Percentiles rank a stretch among this genome's conserved stretches.
These are phyloP conservation scores for Clarias fuscus DNA, from an alignment of 2,797 vertebrate species.

Conservation along the genomic window DNA sequence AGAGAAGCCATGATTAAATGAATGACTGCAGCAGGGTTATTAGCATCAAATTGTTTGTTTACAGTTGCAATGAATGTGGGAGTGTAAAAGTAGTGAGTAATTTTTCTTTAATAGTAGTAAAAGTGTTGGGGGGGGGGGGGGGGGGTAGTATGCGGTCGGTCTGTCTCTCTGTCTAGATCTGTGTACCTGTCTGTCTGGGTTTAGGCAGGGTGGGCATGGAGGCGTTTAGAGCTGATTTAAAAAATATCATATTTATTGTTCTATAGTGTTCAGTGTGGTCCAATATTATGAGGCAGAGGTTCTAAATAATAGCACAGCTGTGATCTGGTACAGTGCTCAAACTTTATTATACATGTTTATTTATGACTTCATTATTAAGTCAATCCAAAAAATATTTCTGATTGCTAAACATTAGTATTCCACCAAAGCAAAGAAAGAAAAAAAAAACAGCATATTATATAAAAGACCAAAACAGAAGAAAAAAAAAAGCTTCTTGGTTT, in stretches of 20 bases:
- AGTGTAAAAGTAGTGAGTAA: not conserved
- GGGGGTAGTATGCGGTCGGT: not conserved
- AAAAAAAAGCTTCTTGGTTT: no score
- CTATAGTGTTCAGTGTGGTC: not conserved
- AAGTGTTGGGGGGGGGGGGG: no score
- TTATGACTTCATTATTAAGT: no score
- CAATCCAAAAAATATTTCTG: no score
- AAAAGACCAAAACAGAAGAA: no score
- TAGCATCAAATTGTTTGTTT: not conserved
- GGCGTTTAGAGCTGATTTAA: not conserved
- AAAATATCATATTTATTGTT: not conserved
- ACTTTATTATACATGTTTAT: no score
- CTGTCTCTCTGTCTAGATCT: not conserved
- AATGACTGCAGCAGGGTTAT: not conserved
- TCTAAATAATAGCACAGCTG: no score
- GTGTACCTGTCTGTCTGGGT: not conserved
- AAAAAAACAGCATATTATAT: no score
- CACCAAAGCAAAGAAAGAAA: no score
- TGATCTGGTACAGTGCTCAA: no score
- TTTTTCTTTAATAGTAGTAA: no score
- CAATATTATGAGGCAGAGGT: not conserved
- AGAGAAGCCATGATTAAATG: not conserved
- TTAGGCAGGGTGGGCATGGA: not conserved
- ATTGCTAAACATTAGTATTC: no score
- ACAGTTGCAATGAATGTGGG: not conserved